Evolutionary conservation across 2,888 invertebrate species (phyloP).

Genomic region (Sarcophaga caerulescens): DNA sequence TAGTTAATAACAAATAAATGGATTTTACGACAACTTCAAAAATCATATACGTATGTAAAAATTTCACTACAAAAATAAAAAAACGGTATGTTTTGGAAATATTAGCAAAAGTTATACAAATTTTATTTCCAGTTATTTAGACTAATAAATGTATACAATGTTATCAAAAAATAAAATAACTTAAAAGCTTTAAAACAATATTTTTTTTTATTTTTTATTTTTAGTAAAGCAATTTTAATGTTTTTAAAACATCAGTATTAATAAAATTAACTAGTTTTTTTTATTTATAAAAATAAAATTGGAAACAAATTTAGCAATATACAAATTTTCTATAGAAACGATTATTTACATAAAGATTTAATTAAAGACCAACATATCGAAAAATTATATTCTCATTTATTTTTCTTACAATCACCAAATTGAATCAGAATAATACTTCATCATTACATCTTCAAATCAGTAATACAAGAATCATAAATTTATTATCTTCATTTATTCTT

Average conservation of each 20-base stretch:
- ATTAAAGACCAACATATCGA: constrained; percentile 43
- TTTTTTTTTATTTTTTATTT: constrained; percentile 39
- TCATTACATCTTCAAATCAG: background rate
- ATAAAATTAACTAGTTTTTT: constrained; percentile 56
- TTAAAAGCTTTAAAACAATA: constrained; percentile 30
- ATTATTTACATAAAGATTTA: constrained; percentile 34
- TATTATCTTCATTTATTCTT: constrained; percentile 12
- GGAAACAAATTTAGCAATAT: constrained; percentile 16
- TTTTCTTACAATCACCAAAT: constrained; percentile 63
- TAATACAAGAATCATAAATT: too few relatives aligned
- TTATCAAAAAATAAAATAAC: constrained; percentile 6
- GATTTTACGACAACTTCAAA: constrained; percentile 36
- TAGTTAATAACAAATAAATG: constrained; percentile 45
- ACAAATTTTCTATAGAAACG: constrained; percentile 46
- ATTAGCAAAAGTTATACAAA: constrained; percentile 33
- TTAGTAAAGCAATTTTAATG: constrained; percentile 60
- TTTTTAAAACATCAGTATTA: constrained; percentile 49
- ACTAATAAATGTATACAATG: constrained; percentile 11
- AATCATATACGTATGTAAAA: constrained; percentile 31
- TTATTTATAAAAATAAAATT: constrained; percentile 20
- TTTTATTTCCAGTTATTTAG: constrained; percentile 10
- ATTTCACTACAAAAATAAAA: constrained; percentile 55
- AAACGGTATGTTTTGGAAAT: constrained; percentile 40
- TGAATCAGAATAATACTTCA: constrained; percentile 41
- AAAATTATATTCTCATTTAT: constrained; percentile 33